phyloP scores from a whole-genome alignment of 2,797 vertebrate genomes.

The Sparidentex hasta region DNA sequence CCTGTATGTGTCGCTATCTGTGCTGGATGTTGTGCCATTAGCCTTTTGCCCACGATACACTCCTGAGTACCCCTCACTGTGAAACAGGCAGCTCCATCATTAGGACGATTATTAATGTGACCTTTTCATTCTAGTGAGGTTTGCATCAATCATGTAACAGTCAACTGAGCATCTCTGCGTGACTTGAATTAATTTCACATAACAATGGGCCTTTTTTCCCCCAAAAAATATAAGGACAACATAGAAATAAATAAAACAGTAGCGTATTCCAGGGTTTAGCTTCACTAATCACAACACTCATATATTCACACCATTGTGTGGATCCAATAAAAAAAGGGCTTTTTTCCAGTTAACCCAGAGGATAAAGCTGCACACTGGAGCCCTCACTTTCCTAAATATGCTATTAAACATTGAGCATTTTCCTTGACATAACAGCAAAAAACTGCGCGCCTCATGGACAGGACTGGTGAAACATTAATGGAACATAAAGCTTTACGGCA shows the following conservation, averaged over 20 bases:
- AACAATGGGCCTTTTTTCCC: not conserved
- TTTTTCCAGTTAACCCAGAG: not conserved
- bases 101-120: slow-evolving; percentile 48
- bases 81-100: slow-evolving; percentile 45
- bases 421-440: not conserved
- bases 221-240: not conserved
- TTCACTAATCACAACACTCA: not conserved
- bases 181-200: slow-evolving; percentile 13
- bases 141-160: slow-evolving; percentile 43
- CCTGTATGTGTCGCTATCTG: not conserved
- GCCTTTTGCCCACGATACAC: slow-evolving; percentile 25
- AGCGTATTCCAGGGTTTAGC: not conserved
- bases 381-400: slow-evolving; percentile 4
- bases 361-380: not conserved
- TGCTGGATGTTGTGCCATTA: not conserved
- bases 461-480: slow-evolving; percentile 33
- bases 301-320: not conserved
- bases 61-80: not conserved
- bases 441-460: not conserved
- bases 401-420: not conserved
- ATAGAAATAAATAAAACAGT: rapidly evolving
- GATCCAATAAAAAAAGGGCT: not conserved
- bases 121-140: slow-evolving; percentile 48
- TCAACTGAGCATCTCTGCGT: slow-evolving; percentile 23
- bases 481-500: slow-evolving; percentile 19